Evolutionary conservation across 1,140 invertebrate species (phyloP).

Genomic region (Cydia pomonella): DNA sequence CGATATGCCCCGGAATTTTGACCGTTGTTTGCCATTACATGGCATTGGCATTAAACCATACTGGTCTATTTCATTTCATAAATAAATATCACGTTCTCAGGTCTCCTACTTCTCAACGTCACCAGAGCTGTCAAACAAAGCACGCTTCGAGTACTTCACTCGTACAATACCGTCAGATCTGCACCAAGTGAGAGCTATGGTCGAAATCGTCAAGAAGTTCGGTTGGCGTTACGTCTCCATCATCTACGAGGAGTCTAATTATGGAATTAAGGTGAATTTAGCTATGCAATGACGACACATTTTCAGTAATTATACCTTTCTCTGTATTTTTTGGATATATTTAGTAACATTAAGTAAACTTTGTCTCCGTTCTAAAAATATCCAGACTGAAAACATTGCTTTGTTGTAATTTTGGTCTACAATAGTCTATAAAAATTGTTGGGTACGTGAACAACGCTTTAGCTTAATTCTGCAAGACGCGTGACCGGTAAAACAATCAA

Average conservation of each 20-base stretch:
- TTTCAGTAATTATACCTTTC: neutral
- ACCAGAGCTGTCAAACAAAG: slow-evolving; percentile 93
- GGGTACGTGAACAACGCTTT: too few relatives aligned
- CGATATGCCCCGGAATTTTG: too few relatives aligned
- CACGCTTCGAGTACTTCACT: slow-evolving; percentile 94
- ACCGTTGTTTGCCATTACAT: too few relatives aligned
- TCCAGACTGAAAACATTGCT: slow-evolving; percentile 4
- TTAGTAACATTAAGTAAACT: neutral
- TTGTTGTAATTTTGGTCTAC: neutral
- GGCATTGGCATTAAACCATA: too few relatives aligned
- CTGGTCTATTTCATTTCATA: too few relatives aligned
- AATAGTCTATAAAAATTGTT: neutral
- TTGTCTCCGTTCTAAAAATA: neutral
- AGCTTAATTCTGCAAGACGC: too few relatives aligned
- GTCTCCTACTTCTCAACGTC: slow-evolving; percentile 96
- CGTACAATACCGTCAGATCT: slow-evolving; percentile 95
- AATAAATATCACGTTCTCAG: slow-evolving; percentile 78
- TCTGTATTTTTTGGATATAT: too few relatives aligned
- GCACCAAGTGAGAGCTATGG: slow-evolving; percentile 95
- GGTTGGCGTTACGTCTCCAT: slow-evolving; percentile 95
- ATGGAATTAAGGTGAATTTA: slow-evolving; percentile 90
- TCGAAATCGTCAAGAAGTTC: slow-evolving; percentile 90
- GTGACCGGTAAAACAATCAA: too few relatives aligned
- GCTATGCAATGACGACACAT: neutral
- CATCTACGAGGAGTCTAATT: slow-evolving; percentile 96